These are phyloP conservation scores for Antechinus flavipes DNA, from an alignment of 2,113 vertebrate genomes.

Conservation along the genomic window DNA sequence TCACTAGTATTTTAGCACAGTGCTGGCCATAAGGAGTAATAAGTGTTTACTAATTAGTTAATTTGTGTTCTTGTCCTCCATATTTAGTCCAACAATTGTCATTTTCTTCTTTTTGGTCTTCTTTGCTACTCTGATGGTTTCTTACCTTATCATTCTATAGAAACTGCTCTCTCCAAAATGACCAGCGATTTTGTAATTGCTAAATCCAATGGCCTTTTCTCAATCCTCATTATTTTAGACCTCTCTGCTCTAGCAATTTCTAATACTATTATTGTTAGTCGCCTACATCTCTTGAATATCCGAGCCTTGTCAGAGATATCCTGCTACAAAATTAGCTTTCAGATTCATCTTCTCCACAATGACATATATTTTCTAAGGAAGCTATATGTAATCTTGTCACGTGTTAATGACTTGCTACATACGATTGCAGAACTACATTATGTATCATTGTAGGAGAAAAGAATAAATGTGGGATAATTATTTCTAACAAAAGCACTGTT, in stretches of 20 bases:
- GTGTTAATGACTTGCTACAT: neutral
- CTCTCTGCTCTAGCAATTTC: neutral
- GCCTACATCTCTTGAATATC: neutral
- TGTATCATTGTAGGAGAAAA: constrained; percentile 6
- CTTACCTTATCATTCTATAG: neutral
- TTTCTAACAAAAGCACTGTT: constrained; percentile 11
- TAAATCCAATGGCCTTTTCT: neutral
- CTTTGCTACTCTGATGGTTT: neutral
- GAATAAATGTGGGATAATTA: constrained; percentile 18
- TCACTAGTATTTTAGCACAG: neutral
- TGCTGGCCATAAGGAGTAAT: neutral
- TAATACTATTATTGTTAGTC: neutral
- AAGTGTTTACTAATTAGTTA: neutral
- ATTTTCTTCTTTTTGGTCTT: neutral
- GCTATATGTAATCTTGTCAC: constrained; percentile 51
- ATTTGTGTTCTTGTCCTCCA: neutral
- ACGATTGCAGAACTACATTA: neutral
- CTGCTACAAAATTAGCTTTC: constrained; percentile 24
- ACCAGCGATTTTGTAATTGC: neutral
- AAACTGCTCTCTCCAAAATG: neutral
- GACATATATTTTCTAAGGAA: constrained; percentile 49
- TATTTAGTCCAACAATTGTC: neutral
- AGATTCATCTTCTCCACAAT: constrained; percentile 42
- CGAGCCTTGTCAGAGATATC: neutral
- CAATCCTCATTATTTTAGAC: neutral